A percentile compares a stretch with the other conserved stretches of the same genome.
phyloP scores from a whole-genome alignment of 2,113 vertebrate genomes.

The Silurus asotus region DNA sequence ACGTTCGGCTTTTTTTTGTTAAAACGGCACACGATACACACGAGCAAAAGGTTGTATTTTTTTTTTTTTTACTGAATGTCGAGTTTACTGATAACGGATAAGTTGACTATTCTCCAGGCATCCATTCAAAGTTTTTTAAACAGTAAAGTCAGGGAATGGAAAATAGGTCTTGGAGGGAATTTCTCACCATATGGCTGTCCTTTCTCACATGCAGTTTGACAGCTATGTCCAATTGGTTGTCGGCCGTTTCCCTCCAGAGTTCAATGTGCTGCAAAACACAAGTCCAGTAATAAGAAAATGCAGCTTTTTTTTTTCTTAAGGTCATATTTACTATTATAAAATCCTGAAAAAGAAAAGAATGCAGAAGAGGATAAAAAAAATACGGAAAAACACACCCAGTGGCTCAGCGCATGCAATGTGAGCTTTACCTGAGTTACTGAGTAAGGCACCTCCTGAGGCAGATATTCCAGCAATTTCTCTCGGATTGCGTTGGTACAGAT shows the following conservation, averaged over 20 bases:
- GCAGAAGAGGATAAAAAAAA: background rate
- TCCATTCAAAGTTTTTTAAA: background rate
- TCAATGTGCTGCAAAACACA: conserved; percentile 70
- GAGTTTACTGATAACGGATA: background rate
- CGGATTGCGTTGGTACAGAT: conserved; percentile 84
- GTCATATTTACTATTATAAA: background rate
- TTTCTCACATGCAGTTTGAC: conserved; percentile 82
- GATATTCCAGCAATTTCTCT: conserved; percentile 86
- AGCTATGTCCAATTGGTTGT: conserved; percentile 77
- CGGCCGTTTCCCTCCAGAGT: conserved; percentile 82
- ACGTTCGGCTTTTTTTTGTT: background rate
- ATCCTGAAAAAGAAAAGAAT: background rate
- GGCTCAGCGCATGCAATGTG: background rate
- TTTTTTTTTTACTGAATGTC: background rate
- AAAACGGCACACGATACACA: background rate
- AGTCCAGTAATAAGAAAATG: background rate
- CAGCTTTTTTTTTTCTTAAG: background rate
- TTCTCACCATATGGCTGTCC: conserved; percentile 84
- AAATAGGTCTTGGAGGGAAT: background rate
- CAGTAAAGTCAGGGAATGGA: background rate
- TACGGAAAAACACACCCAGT: background rate
- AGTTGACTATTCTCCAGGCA: background rate
- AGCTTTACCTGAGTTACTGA: conserved; percentile 81
- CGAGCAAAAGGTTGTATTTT: background rate
- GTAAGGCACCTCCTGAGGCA: conserved; percentile 92